phyloP scores from a whole-genome alignment of 2,888 invertebrate species.

The Osedax frankpressi region DNA sequence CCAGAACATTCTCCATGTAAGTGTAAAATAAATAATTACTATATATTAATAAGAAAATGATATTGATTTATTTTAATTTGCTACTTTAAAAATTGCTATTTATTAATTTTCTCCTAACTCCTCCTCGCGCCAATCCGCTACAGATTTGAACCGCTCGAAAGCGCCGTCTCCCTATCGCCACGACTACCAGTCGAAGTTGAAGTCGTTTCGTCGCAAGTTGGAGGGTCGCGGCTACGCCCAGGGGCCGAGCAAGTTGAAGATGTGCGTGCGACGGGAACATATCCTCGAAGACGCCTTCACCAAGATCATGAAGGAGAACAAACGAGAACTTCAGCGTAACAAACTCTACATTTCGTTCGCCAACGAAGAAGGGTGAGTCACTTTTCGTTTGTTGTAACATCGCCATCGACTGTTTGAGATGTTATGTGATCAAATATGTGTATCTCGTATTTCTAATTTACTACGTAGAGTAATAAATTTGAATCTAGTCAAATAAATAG shows the following conservation, averaged over 20 bases:
- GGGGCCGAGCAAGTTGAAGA: constrained; percentile 89
- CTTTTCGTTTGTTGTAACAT: no score
- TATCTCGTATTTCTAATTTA: no score
- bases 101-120: no score
- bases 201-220: constrained; percentile 82
- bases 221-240: constrained; percentile 93
- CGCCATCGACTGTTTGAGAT: no score
- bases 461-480: no score
- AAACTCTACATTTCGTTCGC: constrained; percentile 72
- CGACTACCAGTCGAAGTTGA: constrained; percentile 85
- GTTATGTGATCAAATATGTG: no score
- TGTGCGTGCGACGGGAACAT: constrained; percentile 81
- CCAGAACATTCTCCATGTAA: not conserved
- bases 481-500: no score
- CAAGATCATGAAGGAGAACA: constrained; percentile 86
- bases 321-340: constrained; percentile 85
- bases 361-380: constrained; percentile 74
- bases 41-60: no score
- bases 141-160: not conserved
- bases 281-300: constrained; percentile 88
- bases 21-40: not conserved
- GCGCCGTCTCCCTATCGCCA: constrained; percentile 72
- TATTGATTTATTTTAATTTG: no score
- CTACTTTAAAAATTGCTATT: no score
- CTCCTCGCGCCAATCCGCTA: no score